Evolutionary conservation across 2,888 invertebrate species (phyloP).

Genomic region (Halictus ligatus): DNA sequence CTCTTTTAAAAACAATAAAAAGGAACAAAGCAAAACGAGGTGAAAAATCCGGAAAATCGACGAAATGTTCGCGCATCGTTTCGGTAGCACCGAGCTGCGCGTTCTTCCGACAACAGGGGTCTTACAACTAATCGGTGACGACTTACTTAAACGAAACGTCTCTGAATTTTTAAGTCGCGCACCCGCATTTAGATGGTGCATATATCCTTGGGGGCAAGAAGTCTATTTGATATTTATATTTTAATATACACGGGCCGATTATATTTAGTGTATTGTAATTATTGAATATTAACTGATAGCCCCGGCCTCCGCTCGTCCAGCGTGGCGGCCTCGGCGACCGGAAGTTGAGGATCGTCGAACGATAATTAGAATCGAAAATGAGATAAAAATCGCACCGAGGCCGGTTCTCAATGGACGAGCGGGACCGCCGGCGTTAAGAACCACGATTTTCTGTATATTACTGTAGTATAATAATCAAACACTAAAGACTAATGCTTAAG

Average conservation of each 20-base stretch:
- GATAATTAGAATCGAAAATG: not conserved
- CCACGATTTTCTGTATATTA: constrained; percentile 80
- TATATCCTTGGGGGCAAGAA: constrained; percentile 73
- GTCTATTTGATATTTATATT: constrained; percentile 82
- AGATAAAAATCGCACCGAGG: not conserved
- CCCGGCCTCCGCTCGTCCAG: constrained; percentile 45
- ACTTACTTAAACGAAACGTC: constrained; percentile 71
- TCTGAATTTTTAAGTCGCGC: constrained; percentile 73
- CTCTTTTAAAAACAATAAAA: not conserved
- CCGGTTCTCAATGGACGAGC: constrained; percentile 37
- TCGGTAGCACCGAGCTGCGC: constrained; percentile 42
- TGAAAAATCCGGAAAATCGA: not conserved
- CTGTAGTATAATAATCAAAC: constrained; percentile 82
- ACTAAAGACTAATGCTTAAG: constrained; percentile 84
- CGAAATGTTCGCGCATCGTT: not conserved
- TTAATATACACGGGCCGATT: constrained; percentile 81
- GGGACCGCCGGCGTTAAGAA: constrained; percentile 35
- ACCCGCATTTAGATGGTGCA: constrained; percentile 70
- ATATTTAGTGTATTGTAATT: constrained; percentile 80
- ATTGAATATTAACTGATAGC: constrained; percentile 67
- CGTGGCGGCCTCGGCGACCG: not conserved
- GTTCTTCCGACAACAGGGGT: constrained; percentile 55
- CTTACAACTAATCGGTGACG: constrained; percentile 67
- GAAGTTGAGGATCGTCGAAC: not conserved
- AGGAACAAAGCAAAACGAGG: not conserved